Percentiles rank a stretch among this genome's conserved stretches.
Conservation (phyloP, 92 coral and sea anemone genomes). For the Siderastrea siderea region DNA sequence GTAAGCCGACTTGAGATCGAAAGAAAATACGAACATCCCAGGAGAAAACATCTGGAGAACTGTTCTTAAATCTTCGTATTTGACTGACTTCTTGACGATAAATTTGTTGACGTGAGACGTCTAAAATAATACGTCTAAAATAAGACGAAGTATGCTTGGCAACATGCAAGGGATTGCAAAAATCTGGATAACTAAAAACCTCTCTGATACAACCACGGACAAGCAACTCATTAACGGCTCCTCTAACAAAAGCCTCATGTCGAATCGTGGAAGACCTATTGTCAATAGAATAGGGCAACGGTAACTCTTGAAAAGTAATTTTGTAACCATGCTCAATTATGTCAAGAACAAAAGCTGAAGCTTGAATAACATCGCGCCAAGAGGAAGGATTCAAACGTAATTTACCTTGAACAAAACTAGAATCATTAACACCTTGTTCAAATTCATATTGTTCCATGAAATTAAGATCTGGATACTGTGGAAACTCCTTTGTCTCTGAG, state of each 20-base stretch:
- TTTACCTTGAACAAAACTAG: conserved; percentile 27
- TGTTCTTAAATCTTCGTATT: conserved; percentile 72
- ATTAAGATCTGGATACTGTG: not conserved
- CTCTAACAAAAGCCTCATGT: conserved; percentile 49
- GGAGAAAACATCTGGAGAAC: conserved; percentile 67
- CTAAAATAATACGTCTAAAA: conserved; percentile 70
- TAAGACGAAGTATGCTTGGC: conserved; percentile 73
- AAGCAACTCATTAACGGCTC: conserved; percentile 55
- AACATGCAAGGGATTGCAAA: conserved; percentile 76
- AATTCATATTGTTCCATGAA: conserved; percentile 13
- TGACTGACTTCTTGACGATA: conserved; percentile 51
- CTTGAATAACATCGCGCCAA: conserved; percentile 52
- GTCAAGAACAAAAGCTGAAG: conserved; percentile 62
- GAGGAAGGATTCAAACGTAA: conserved; percentile 41
- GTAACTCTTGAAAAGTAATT: conserved; percentile 39
- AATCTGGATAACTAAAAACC: conserved; percentile 25
- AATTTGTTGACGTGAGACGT: conserved; percentile 62
- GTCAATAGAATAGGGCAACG: conserved; percentile 54
- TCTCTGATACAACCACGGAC: conserved; percentile 60
- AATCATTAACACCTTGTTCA: not conserved
- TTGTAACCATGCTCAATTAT: conserved; percentile 68
- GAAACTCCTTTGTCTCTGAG: not conserved
- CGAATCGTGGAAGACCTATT: conserved; percentile 57
- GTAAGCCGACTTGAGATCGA: conserved; percentile 69
- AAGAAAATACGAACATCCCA: conserved; percentile 49